Evolutionary conservation across 2,113 vertebrate genomes (phyloP).

Genomic region (Eudyptes chrysolophus): DNA sequence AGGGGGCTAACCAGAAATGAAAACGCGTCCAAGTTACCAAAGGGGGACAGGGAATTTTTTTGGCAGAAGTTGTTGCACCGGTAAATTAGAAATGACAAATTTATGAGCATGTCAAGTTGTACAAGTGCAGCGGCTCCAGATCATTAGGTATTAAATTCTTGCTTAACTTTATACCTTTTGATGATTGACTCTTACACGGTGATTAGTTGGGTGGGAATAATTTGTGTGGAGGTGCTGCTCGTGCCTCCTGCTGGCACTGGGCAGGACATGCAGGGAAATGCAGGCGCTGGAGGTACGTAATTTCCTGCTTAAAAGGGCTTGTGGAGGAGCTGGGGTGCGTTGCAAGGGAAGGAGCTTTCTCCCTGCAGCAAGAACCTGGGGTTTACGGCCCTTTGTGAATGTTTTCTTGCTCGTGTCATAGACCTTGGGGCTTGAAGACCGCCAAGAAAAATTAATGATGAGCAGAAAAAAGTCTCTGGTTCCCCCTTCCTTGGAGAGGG

Average conservation of each 20-base stretch:
- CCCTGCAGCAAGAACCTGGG: not conserved
- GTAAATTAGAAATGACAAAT: not conserved
- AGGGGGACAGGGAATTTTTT: not conserved
- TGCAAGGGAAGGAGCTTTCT: not conserved
- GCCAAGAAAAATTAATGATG: not conserved
- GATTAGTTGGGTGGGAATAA: not conserved
- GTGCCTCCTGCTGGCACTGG: not conserved
- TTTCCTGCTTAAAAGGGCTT: not conserved
- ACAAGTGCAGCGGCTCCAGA: not conserved
- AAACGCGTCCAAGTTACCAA: fast-evolving
- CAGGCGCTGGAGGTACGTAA: not conserved
- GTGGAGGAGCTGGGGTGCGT: not conserved
- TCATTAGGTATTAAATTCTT: not conserved
- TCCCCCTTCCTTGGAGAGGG: not conserved
- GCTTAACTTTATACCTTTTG: not conserved
- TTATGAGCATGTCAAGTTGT: not conserved
- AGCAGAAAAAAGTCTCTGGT: not conserved
- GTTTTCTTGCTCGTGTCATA: not conserved
- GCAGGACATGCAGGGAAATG: not conserved
- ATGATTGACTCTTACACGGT: not conserved
- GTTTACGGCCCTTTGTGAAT: not conserved
- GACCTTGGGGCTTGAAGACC: not conserved
- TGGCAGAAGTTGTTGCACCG: not conserved
- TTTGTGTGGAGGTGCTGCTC: not conserved
- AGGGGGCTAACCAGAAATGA: not conserved